A percentile compares a stretch with the other conserved stretches of the same genome.
Evolutionary conservation across 2,113 vertebrate genomes (phyloP).

Genomic region (Percopsis transmontana): DNA sequence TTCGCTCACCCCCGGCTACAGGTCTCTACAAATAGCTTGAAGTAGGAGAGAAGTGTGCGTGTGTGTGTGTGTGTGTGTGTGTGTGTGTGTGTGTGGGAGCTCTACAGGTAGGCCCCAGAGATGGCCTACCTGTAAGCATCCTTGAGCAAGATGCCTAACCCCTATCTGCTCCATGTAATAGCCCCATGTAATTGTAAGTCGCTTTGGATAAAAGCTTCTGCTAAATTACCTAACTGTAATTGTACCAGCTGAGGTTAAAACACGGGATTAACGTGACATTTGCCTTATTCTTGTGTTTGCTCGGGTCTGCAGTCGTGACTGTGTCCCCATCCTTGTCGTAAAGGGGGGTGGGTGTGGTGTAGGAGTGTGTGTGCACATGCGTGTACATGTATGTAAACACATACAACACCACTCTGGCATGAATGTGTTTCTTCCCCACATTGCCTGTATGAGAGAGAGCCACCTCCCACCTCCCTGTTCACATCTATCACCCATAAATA

Average conservation of each 20-base stretch:
- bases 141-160: no score
- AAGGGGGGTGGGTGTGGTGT: not conserved
- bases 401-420: not conserved
- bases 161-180: no score
- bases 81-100: slow-evolving; percentile 18
- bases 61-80: slow-evolving; percentile 5
- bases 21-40: slow-evolving; percentile 58
- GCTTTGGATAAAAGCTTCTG: no score
- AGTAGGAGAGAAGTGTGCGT: slow-evolving; percentile 1
- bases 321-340: slow-evolving; percentile 14
- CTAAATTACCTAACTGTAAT: no score
- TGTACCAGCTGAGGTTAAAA: slow-evolving; percentile 51
- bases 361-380: not conserved
- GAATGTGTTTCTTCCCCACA: not conserved
- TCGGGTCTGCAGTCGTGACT: slow-evolving; percentile 16
- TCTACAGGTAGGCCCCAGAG: no score
- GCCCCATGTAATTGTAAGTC: no score
- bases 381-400: not conserved
- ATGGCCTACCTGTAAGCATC: no score
- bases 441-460: not conserved
- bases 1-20: slow-evolving; percentile 82
- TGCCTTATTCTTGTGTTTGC: slow-evolving; percentile 37
- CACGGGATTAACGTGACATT: slow-evolving; percentile 50
- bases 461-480: not conserved
- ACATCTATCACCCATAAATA: not conserved